Conservation (phyloP, 2,797 vertebrate species). For the Alca torda region DNA sequence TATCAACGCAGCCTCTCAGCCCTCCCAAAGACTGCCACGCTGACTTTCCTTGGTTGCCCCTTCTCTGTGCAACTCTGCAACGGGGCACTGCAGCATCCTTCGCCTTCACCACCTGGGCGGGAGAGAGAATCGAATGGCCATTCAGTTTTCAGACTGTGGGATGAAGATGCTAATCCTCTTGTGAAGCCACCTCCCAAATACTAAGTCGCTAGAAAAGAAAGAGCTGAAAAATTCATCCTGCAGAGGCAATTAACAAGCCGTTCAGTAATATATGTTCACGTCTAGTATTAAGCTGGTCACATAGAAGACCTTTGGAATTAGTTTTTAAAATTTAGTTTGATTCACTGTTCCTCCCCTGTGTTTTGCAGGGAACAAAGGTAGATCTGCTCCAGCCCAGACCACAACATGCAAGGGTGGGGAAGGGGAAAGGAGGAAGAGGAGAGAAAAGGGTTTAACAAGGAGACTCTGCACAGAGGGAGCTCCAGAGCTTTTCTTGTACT, state of each 20-base stretch:
- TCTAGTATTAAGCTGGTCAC: not conserved
- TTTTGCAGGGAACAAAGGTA: not conserved
- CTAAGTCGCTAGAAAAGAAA: not conserved
- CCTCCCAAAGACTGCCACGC: not conserved
- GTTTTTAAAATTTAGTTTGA: not conserved
- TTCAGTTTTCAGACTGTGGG: not conserved
- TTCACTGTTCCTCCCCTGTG: not conserved
- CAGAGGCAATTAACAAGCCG: not conserved
- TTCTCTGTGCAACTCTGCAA: rapidly evolving
- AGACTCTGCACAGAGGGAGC: not conserved
- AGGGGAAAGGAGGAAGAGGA: not conserved
- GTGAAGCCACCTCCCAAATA: not conserved
- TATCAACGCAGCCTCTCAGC: not conserved
- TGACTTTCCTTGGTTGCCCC: not conserved
- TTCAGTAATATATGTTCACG: not conserved
- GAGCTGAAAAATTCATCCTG: not conserved
- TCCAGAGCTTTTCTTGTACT: not conserved
- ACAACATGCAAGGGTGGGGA: rapidly evolving
- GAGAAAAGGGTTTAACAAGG: not conserved
- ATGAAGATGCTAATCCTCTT: not conserved
- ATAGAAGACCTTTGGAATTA: not conserved
- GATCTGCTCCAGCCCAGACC: not conserved
- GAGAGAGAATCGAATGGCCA: not conserved
- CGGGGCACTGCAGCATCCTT: not conserved
- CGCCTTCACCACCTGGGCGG: not conserved